A percentile compares a stretch with the other conserved stretches of the same genome.
phyloP scores from a whole-genome alignment of 2,888 invertebrate genomes.

The Leucania comma region DNA sequence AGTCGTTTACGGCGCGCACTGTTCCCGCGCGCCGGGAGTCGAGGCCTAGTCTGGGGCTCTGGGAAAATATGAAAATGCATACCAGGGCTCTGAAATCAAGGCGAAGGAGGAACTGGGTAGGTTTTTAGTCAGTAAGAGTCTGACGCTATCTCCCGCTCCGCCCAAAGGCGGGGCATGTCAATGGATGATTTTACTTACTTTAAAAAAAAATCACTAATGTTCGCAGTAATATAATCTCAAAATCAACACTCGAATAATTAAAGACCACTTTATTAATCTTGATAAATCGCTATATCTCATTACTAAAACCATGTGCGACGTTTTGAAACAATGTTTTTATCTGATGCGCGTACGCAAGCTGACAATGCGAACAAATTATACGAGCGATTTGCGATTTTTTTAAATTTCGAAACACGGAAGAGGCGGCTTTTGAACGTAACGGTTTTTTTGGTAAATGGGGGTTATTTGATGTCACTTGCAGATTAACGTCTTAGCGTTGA shows the following conservation, averaged over 20 bases:
- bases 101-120: too few relatives aligned
- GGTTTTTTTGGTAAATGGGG: slow-evolving; percentile 46
- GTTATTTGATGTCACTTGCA: slow-evolving; percentile 35
- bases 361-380: slow-evolving; percentile 75
- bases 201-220: too few relatives aligned
- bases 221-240: slow-evolving; percentile 37
- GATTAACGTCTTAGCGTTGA: slow-evolving; percentile 25
- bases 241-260: slow-evolving; percentile 61
- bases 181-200: too few relatives aligned
- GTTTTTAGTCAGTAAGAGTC: too few relatives aligned
- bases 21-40: too few relatives aligned
- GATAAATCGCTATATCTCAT: slow-evolving; percentile 63
- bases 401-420: slow-evolving; percentile 71
- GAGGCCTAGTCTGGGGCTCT: too few relatives aligned
- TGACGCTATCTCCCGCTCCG: too few relatives aligned
- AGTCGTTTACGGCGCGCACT: too few relatives aligned
- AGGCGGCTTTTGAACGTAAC: slow-evolving; percentile 67
- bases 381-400: slow-evolving; percentile 67
- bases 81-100: too few relatives aligned
- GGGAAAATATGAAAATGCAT: too few relatives aligned
- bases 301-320: slow-evolving; percentile 59
- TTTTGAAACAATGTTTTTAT: slow-evolving; percentile 66
- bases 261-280: slow-evolving; percentile 57
- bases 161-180: too few relatives aligned
- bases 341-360: slow-evolving; percentile 75